These are phyloP conservation scores for Andrena trimmerana DNA, from an alignment of 2,888 invertebrate genomes.

Conservation along the genomic window DNA sequence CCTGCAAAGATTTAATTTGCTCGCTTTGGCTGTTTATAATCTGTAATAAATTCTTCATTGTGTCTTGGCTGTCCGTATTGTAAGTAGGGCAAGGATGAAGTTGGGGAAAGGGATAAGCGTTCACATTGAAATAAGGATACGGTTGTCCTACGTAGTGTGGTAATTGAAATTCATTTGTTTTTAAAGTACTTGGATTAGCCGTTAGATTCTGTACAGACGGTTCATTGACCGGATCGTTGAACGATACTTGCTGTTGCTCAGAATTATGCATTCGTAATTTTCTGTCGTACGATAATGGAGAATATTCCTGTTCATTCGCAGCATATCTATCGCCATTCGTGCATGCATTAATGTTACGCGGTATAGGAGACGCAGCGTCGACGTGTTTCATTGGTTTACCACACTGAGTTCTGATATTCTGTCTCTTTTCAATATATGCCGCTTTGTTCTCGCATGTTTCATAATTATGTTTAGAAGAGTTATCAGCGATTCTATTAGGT, in stretches of 20 bases:
- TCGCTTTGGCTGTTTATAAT: conserved; percentile 90
- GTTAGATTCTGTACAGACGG: conserved; percentile 11
- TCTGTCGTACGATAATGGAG: conserved; percentile 15
- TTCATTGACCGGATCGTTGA: conserved; percentile 12
- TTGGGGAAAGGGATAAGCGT: conserved; percentile 58
- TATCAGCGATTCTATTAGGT: conserved; percentile 12
- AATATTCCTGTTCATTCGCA: conserved; percentile 20
- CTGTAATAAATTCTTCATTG: conserved; percentile 86
- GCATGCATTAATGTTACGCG: conserved; percentile 6
- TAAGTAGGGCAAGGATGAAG: conserved; percentile 60
- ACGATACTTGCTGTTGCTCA: conserved; percentile 33
- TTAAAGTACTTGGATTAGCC: conserved; percentile 21
- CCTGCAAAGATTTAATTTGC: conserved; percentile 88
- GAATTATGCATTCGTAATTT: conserved; percentile 16
- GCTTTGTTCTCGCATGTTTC: neutral
- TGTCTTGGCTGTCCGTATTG: conserved; percentile 74
- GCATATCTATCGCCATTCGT: conserved; percentile 13
- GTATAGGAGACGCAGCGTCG: neutral
- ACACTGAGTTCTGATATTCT: conserved; percentile 2
- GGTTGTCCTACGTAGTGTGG: conserved; percentile 42
- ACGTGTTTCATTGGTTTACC: neutral
- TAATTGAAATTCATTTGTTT: conserved; percentile 45
- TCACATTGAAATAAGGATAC: conserved; percentile 57
- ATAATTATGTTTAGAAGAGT: conserved; percentile 1
- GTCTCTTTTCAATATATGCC: neutral